Base-by-base conservation (phyloP, 2,113 vertebrate species). In the Regulus satrapa region DNA sequence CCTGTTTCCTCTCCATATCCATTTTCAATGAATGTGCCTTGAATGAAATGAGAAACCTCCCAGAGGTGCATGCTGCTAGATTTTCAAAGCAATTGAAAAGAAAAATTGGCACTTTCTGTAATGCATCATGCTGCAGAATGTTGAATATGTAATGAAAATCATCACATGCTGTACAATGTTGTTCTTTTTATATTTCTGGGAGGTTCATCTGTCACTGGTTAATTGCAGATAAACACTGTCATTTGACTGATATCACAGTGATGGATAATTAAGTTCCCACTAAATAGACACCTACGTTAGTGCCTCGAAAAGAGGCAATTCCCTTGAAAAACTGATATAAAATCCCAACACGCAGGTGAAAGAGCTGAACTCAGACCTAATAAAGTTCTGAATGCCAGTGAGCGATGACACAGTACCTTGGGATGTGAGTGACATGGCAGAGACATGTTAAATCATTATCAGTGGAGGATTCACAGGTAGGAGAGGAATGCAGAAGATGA, bases 221-320 rank as follows among this genome's bases (percentile, higher is more conserved):
- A 97, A 96, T 96, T 97, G 94, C 95, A 96, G 96, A 97, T 95
- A 97, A 98, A 97, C 79, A 94, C 78, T 95, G 73, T 76, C 94
- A 67, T 96, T 98, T 96, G 89, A 94, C 71, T 97, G 83, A 77
- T 89, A 77, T 73, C 89, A 92, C 80, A 89, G 77, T 71, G 74
- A 94, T 77, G 82, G 67, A 77, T 96, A 97, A 97, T 97, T 94
- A 96, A 85, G 46, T 92, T 95, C 94, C 74, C 48, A 81, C 85
- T 86, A 89, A 94, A 93, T 92, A 97, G 92, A 96, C 90, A 92
- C 66, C 68, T 87, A 67, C 2, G 5, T 10, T 45, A 41, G 43
- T 85, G 51, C 85, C 72, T 95, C 91, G 82, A 92, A 97, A 97
- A 96, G 46, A 88, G 43, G 59, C 55, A 76, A 72, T 88, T 92